A percentile compares a stretch with the other conserved stretches of the same genome.
These are phyloP conservation scores for Plecturocebus donacophilus DNA, from an alignment of 2,113 vertebrate species.

Conservation along the genomic window DNA sequence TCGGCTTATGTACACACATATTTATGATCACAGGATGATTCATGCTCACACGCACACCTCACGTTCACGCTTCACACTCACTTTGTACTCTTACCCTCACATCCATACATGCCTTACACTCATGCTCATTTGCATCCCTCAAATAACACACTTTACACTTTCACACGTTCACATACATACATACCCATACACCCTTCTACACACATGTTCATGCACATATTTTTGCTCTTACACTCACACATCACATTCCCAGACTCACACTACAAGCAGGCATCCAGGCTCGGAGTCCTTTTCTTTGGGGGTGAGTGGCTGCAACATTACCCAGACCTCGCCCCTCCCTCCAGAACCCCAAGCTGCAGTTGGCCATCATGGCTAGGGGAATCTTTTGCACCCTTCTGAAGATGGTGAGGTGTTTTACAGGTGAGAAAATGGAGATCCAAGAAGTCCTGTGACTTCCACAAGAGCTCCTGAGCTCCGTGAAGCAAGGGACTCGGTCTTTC, in stretches of 20 bases:
- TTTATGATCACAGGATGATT: no score
- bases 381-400: background rate
- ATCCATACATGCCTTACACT: background rate
- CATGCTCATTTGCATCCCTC: background rate
- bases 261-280: background rate
- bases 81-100: background rate
- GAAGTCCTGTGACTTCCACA: background rate
- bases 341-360: no score
- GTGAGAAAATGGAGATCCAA: background rate
- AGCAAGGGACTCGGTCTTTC: no score
- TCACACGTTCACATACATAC: background rate
- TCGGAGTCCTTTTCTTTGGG: background rate
- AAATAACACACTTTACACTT: background rate
- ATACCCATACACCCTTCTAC: background rate
- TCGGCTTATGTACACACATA: no score
- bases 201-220: background rate
- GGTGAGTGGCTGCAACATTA: background rate
- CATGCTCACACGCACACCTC: background rate
- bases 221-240: background rate
- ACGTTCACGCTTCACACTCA: no score
- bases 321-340: no score
- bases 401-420: background rate
- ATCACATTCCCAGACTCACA: background rate
- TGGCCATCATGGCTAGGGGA: background rate
- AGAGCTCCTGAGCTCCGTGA: no score